Conservation (phyloP, 2,888 invertebrate genomes). For the Chaetoderma sp. region DNA sequence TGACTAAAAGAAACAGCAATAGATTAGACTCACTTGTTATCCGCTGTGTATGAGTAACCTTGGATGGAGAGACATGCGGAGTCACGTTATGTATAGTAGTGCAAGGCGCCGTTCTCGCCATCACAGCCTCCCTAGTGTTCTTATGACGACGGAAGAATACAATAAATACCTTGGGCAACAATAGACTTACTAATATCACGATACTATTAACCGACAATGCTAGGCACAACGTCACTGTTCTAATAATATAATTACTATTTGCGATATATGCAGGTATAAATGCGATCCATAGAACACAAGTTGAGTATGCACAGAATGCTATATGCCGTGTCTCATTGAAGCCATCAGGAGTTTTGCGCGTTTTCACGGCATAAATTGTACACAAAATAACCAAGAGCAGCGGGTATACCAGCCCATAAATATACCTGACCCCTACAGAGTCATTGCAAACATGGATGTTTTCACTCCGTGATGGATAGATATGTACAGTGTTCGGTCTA, state of each 20-base stretch:
- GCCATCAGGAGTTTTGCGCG: constrained; percentile 74
- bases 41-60: too few species aligned
- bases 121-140: constrained; percentile 74
- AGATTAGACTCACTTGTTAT: too few species aligned
- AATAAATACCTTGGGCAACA: constrained; percentile 74
- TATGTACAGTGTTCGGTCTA: constrained; percentile 69
- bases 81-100: too few species aligned
- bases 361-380: constrained; percentile 74
- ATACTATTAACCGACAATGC: constrained; percentile 73
- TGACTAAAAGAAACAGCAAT: too few species aligned
- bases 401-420: constrained; percentile 73
- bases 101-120: constrained; percentile 61
- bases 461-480: constrained; percentile 65
- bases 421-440: constrained; percentile 71
- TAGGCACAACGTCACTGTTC: constrained; percentile 72
- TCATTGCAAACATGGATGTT: constrained; percentile 68
- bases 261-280: constrained; percentile 74
- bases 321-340: constrained; percentile 75
- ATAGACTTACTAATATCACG: constrained; percentile 73
- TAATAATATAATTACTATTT: constrained; percentile 71
- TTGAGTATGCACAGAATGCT: constrained; percentile 74
- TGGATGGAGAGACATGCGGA: too few species aligned
- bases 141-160: constrained; percentile 74
- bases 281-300: constrained; percentile 74
- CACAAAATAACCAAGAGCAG: constrained; percentile 73